Conservation (phyloP, 23 tunicate genomes). For the Ciona savignyi region DNA sequence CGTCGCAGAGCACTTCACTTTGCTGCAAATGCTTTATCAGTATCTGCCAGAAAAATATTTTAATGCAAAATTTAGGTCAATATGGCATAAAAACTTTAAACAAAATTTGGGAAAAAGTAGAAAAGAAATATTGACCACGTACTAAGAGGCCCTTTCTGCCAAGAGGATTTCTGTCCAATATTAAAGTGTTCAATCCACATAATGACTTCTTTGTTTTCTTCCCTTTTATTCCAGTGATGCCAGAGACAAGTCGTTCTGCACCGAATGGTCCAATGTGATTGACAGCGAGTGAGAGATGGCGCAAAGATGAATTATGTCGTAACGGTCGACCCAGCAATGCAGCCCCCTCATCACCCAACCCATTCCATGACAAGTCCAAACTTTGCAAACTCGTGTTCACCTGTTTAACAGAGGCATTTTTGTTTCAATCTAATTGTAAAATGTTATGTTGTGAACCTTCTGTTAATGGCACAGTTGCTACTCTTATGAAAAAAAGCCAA, state of each 20-base stretch:
- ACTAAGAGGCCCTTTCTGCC: slow-evolving; percentile 51
- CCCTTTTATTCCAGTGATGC: slow-evolving; percentile 38
- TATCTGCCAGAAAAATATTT: slow-evolving; percentile 4
- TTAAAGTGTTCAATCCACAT: slow-evolving; percentile 30
- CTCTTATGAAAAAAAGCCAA: too few species aligned
- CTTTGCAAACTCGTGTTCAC: slow-evolving; percentile 36
- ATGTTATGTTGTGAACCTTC: too few species aligned
- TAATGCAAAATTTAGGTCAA: background rate
- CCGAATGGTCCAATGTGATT: slow-evolving; percentile 80
- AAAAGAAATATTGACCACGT: background rate
- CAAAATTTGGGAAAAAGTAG: background rate
- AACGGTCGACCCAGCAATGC: slow-evolving; percentile 44
- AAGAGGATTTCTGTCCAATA: slow-evolving; percentile 59
- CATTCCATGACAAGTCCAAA: slow-evolving; percentile 76
- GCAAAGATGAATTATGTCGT: slow-evolving; percentile 40
- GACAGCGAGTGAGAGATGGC: slow-evolving; percentile 65
- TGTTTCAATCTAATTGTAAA: too few species aligned
- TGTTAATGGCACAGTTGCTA: too few species aligned
- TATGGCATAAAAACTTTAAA: background rate
- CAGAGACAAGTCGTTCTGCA: slow-evolving; percentile 41
- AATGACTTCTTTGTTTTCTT: slow-evolving; percentile 40
- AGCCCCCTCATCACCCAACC: slow-evolving; percentile 82
- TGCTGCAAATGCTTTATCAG: slow-evolving; percentile 39
- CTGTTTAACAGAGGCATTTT: too few species aligned
- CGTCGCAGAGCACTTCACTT: slow-evolving; percentile 21